phyloP scores from a whole-genome alignment of 2,888 invertebrate species.

The Amphipyra tragopoginis region DNA sequence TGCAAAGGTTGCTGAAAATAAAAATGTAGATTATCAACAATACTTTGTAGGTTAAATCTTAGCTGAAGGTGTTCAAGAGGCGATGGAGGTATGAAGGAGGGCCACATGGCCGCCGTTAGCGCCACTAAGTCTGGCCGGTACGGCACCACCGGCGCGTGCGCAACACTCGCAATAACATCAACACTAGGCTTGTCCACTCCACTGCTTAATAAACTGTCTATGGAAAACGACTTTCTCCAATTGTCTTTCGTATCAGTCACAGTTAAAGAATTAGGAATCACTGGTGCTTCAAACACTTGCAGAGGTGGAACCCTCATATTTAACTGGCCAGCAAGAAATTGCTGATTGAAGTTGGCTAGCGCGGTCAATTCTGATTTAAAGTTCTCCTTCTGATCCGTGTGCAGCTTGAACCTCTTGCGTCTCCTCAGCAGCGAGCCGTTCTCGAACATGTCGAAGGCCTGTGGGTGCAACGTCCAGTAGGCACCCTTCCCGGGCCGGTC shows the following conservation, averaged over 20 bases:
- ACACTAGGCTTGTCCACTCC: conserved; percentile 82
- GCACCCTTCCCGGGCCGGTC: conserved; percentile 96
- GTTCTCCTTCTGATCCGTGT: conserved; percentile 87
- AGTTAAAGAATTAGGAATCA: conserved; percentile 42
- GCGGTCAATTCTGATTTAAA: conserved; percentile 91
- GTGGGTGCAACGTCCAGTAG: conserved; percentile 96
- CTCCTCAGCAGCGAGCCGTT: conserved; percentile 96
- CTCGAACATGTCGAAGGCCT: conserved; percentile 96
- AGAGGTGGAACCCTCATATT: conserved; percentile 63
- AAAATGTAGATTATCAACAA: conserved; percentile 57
- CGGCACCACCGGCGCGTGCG: conserved; percentile 48
- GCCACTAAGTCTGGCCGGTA: conserved; percentile 68
- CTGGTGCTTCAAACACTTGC: conserved; percentile 62
- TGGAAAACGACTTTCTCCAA: conserved; percentile 94
- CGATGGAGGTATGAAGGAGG: conserved; percentile 62
- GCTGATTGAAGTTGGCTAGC: conserved; percentile 91
- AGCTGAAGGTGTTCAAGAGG: conserved; percentile 63
- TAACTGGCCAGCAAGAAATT: conserved; percentile 85
- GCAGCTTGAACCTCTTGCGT: conserved; percentile 95
- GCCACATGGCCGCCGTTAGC: conserved; percentile 71
- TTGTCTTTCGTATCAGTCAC: conserved; percentile 63
- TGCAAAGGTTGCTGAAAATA: conserved; percentile 52
- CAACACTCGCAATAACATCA: conserved; percentile 63
- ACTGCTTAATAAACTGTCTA: conserved; percentile 95
- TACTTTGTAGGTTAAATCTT: conserved; percentile 63